Evolutionary conservation across 2,797 vertebrate genomes (phyloP), one percentile per base, ranked within the genome.

Genomic region (Spondyliosoma cantharus): DNA sequence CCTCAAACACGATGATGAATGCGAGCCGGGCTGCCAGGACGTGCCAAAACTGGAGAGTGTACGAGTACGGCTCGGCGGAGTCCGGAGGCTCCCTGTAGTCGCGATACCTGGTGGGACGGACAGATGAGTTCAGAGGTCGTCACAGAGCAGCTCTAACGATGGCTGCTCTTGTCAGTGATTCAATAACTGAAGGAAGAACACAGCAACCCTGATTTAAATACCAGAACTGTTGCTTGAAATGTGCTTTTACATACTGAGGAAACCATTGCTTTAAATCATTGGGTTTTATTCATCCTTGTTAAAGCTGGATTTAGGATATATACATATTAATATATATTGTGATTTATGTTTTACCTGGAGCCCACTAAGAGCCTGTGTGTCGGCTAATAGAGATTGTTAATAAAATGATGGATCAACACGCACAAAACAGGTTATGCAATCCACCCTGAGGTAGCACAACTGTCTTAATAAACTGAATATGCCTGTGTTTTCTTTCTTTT

Each of bases 11-110:
- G 0, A 98, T 98, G 78, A 99, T 98, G 94, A 99, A 99, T 70
- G 98, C 97, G 84, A 99, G 70, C 1, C 97, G 94, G 9, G 97
- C 97, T 62, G 98, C 98, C 52, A 99, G 91, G 60, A 99, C 97
- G 49, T 98, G 97, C 97, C 97, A 99, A 91, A 99, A 99, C 83
- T 99, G 98, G n/a, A 98, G 90, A 22, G 97, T 99, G 93, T 98
- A 98, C 3, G 97, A 95, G 67, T 99, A 99, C 0, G 96, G 97
- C 50, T 94, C 94, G 7, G 94, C 89, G 24, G 96, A 96, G 96
- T 97, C 97, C 0, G 97, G 97, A 2, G 97, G 96, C 2, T 96
- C 96, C 94, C 98, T 95, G 89, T 99, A 98, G 93, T 99, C 98
- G 69, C 97, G 95, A 29, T 99, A 99, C 75, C 97, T 99, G 61